phyloP scores from a whole-genome alignment of 2,888 invertebrate genomes.

The Hyposoter didymator region DNA sequence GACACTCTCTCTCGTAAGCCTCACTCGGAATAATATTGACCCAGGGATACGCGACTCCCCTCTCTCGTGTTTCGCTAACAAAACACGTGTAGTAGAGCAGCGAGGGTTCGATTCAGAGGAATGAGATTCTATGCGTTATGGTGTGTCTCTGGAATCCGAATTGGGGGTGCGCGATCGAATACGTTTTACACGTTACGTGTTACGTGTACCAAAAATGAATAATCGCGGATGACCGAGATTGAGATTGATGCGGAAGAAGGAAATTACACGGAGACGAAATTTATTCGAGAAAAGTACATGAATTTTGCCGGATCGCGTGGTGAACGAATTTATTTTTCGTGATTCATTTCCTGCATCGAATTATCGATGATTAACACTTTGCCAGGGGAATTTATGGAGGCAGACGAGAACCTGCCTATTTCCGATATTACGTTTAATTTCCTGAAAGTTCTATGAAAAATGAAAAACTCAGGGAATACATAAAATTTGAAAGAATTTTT shows the following conservation, averaged over 20 bases:
- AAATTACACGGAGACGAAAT: background rate
- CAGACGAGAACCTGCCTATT: background rate
- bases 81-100: background rate
- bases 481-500: background rate
- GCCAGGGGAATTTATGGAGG: background rate
- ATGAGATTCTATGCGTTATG: background rate
- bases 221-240: background rate
- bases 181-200: background rate
- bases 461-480: background rate
- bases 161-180: conserved; percentile 9
- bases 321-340: background rate
- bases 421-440: background rate
- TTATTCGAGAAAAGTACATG: background rate
- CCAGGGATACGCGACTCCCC: background rate
- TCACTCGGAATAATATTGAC: conserved; percentile 2
- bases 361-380: background rate
- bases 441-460: background rate
- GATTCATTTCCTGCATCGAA: background rate
- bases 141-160: background rate
- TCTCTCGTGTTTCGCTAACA: background rate
- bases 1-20: background rate
- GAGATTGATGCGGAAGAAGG: background rate
- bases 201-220: background rate
- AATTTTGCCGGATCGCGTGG: background rate
- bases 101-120: background rate